Base-by-base conservation (phyloP, 2,113 vertebrate genomes). In the Myocastor coypus region DNA sequence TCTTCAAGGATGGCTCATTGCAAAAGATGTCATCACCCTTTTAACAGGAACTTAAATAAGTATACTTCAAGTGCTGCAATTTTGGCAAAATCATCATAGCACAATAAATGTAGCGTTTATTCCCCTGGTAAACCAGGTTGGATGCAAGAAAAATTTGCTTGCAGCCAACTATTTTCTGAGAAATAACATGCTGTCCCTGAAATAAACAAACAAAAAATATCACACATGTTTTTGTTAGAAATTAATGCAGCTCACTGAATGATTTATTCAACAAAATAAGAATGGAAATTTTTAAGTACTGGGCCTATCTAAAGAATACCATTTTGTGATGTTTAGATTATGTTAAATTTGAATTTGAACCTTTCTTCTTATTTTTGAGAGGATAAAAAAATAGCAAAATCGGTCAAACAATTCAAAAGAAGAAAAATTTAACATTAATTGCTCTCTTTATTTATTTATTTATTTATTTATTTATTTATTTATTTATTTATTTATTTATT, bases 1-100 rank as follows among this genome's bases (percentile, higher is more conserved):
- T 26, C 26, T 55, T 32, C 78, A 85, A 26, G 57, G 11, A 16
- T 17, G 55, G 46, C 75, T 83, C 80, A 63, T 42, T 57, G 61
- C 52, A 68, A 95, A 92, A 55, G 30, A 86, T 46, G 7, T 50
- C 14, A 57, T 81, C 85, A 90, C 5, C 37, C 89, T 90, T 92
- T 95, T 91, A 86, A 83, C 19, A 59, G 75, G 28, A 96, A 92
- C 71, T 4, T 6, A 85, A 52, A 88, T 57, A 89, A 92, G 69
- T 14, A 3, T 40, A 32, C 34, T 68, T 88, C 52, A 75, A 80
- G n/a, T 66, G 91, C 13, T 78, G 22, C 19, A 73, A 80, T 95
- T 88, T 83, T 26, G 64, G 7, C 22, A 75, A 69, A 96, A 50
- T 13, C 10, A 89, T 37, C 28, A 69, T 16, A 59, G 3, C 26